phyloP scores from a whole-genome alignment of 2,113 vertebrate species.

The Pelobates fuscus region DNA sequence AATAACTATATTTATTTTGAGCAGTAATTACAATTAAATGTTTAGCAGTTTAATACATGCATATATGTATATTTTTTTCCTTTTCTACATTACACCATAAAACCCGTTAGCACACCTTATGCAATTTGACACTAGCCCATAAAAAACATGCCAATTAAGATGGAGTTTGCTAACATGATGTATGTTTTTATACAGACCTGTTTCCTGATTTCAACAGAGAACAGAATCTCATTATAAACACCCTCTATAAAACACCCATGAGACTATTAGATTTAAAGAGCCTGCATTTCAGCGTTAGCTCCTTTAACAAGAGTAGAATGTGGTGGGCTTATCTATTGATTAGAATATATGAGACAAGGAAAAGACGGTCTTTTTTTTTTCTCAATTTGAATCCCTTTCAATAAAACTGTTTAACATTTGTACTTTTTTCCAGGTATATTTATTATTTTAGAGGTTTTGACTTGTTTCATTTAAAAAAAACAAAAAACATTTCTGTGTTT shows the following conservation, averaged over 20 bases:
- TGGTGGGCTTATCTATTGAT: slow-evolving; percentile 19
- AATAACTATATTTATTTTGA: no score
- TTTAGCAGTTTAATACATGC: no score
- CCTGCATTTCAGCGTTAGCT: slow-evolving; percentile 49
- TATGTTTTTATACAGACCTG: slow-evolving; percentile 46
- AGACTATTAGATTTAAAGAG: slow-evolving; percentile 42
- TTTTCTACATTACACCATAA: slow-evolving; percentile 74
- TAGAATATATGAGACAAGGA: slow-evolving; percentile 37
- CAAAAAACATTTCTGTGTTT: no score
- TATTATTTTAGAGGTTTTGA: not conserved
- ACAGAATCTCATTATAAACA: slow-evolving; percentile 39
- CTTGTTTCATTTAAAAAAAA: no score
- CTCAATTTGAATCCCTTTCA: slow-evolving; percentile 2
- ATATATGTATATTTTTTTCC: no score
- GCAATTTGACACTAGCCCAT: slow-evolving; percentile 69
- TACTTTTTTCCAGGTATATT: slow-evolving; percentile 1
- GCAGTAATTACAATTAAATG: no score
- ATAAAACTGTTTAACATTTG: slow-evolving; percentile 5
- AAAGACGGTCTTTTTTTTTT: not conserved
- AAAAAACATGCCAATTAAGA: slow-evolving; percentile 63
- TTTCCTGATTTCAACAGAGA: slow-evolving; percentile 15
- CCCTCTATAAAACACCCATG: slow-evolving; percentile 14
- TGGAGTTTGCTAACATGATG: slow-evolving; percentile 39
- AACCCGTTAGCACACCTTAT: slow-evolving; percentile 62
- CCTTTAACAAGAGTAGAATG: slow-evolving; percentile 20